phyloP scores from a whole-genome alignment of 2,888 invertebrate species.

The Cheilosia urbana region DNA sequence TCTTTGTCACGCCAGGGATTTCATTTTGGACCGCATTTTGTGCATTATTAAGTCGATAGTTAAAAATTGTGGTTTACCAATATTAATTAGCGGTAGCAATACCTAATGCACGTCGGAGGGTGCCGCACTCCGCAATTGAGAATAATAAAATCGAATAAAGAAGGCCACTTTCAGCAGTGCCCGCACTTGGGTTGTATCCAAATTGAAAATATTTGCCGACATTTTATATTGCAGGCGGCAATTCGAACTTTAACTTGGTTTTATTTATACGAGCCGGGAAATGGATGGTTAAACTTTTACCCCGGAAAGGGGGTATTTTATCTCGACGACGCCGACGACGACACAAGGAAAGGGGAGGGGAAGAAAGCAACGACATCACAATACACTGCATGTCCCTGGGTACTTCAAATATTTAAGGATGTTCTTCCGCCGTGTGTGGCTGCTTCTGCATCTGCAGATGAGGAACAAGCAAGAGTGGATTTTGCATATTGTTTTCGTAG shows the following conservation, averaged over 20 bases:
- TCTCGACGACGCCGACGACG: conserved; percentile 46
- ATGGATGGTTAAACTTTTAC: conserved; percentile 22
- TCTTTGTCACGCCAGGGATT: conserved; percentile 8
- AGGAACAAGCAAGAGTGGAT: conserved; percentile 28
- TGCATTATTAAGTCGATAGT: conserved; percentile 38
- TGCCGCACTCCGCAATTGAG: not conserved
- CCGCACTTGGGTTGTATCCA: conserved; percentile 34
- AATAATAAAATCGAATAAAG: not conserved
- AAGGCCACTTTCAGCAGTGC: not conserved
- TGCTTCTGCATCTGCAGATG: not conserved
- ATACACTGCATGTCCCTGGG: conserved; percentile 57
- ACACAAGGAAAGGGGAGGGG: conserved; percentile 13
- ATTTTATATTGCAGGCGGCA: conserved; percentile 32
- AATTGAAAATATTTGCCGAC: conserved; percentile 42
- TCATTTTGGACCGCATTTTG: conserved; percentile 15
- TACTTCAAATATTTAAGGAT: conserved; percentile 67
- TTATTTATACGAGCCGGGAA: not conserved
- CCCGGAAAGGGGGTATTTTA: conserved; percentile 5
- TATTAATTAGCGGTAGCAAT: conserved; percentile 13
- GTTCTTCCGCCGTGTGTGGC: conserved; percentile 13
- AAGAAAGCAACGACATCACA: conserved; percentile 52
- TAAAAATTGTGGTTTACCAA: conserved; percentile 41
- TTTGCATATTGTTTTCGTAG: conserved; percentile 68
- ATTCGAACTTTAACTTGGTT: conserved; percentile 40
- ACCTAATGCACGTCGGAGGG: not conserved